Base-by-base conservation (phyloP, 2,113 vertebrate genomes). In the Caranx melampygus region DNA sequence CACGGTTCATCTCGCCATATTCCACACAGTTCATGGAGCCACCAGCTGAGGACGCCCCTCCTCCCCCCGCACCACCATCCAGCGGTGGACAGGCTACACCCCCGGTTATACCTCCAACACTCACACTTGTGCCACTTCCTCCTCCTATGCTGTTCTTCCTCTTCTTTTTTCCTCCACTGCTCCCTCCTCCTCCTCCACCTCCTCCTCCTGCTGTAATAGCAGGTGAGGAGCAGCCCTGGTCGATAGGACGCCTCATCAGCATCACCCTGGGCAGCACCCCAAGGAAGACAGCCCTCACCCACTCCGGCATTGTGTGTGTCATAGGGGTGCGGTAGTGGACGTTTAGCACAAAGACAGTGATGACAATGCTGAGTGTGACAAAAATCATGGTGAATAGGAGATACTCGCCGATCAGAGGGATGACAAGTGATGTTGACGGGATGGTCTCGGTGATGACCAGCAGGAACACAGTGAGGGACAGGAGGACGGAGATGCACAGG, bases 371-470 rank as follows among this genome's bases (percentile, higher is more conserved):
- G 37, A 98, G 93, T 0, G 97, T 97, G 89, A 98, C 97, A 72
- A 98, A 98, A 81, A 98, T 96, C 97, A 98, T 98, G 68, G 97
- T 99, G 90, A 99, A 98, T n/a, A 99, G 95, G n/a, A 99, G 95
- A 84, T 98, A 98, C 86, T 98, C 96, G 1, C 97, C 97, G 0
- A 99, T 97, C 2, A 99, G 92, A 0, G 97, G 97, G 86, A 99
- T 97, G 79, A 98, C 97, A 0, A 99, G 95, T 0, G 97, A 99
- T 0, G 97, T 99, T 0, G 97, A 99, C 0, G 97, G 97, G 75
- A 99, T 98, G 82, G 96, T 99, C 93, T 99, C 97, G 0, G 97
- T 99, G 91, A 99, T 98, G 34, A 99, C 97, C 75, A 98, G 91
- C 83, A 99, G 92, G 93, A 99, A 99, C 59, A 99, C 97, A 37